Evolutionary conservation across 2,888 invertebrate genomes (phyloP).

Genomic region (Dynastes hyllus): DNA sequence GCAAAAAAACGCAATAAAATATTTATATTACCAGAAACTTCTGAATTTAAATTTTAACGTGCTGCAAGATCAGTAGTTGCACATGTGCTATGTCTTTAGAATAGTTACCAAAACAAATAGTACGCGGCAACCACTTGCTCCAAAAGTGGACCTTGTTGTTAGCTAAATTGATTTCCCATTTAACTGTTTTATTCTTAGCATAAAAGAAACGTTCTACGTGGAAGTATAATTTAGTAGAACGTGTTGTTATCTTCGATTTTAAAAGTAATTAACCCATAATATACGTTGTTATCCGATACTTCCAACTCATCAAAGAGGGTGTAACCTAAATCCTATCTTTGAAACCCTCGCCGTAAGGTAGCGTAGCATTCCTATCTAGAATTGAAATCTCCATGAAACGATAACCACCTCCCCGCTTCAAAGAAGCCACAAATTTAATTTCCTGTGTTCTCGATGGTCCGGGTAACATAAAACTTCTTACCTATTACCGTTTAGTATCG

Average conservation of each 20-base stretch:
- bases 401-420: not conserved
- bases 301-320: not conserved
- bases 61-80: no score
- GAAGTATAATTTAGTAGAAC: not conserved
- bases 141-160: no score
- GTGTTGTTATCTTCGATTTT: not conserved
- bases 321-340: conserved; percentile 14
- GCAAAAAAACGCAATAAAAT: no score
- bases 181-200: no score
- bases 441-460: conserved; percentile 12
- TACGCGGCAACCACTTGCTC: no score
- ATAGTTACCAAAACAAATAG: no score
- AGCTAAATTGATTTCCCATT: no score
- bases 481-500: not conserved
- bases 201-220: no score
- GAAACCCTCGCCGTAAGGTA: not conserved
- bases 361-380: conserved; percentile 7
- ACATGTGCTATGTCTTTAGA: no score
- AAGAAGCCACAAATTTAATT: conserved; percentile 37
- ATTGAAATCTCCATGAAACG: conserved; percentile 18
- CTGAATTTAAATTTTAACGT: no score
- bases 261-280: not conserved
- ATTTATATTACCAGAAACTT: no score
- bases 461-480: not conserved
- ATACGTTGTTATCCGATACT: conserved; percentile 10